Conservation (phyloP, 2,888 invertebrate species). For the Thumatha senex region DNA sequence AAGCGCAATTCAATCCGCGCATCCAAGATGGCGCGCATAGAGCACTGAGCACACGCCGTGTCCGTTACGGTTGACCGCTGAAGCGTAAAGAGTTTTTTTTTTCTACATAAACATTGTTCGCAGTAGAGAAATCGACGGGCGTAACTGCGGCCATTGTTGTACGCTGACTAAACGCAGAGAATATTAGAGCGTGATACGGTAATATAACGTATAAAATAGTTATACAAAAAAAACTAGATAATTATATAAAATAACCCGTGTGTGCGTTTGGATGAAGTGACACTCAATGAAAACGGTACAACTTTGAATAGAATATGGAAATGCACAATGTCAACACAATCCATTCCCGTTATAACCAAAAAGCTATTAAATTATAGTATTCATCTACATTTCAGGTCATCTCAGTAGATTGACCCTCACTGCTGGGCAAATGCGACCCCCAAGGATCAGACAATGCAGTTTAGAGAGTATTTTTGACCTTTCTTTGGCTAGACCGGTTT, state of each 20-base stretch:
- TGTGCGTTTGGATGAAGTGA: slow-evolving; percentile 10
- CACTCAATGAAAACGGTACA: neutral
- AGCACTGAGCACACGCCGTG: slow-evolving; percentile 76
- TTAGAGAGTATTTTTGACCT: no score
- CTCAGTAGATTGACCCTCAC: no score
- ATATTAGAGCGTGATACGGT: slow-evolving; percentile 80
- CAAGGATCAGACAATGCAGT: no score
- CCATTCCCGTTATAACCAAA: neutral
- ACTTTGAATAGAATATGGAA: neutral
- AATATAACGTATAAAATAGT: slow-evolving; percentile 60
- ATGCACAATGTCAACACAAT: neutral
- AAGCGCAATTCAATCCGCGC: slow-evolving; percentile 75
- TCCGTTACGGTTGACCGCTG: slow-evolving; percentile 69
- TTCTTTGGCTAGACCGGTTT: no score
- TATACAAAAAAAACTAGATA: slow-evolving; percentile 17
- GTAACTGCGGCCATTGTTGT: slow-evolving; percentile 78
- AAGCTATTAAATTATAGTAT: no score
- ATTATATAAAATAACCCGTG: slow-evolving; percentile 2
- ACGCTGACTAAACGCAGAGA: slow-evolving; percentile 68
- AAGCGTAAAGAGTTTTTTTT: slow-evolving; percentile 72
- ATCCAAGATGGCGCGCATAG: slow-evolving; percentile 77
- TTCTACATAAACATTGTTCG: slow-evolving; percentile 81
- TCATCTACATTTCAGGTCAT: no score
- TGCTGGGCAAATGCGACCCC: no score
- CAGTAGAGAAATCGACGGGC: slow-evolving; percentile 80